A percentile compares a stretch with the other conserved stretches of the same genome.
Conservation (phyloP, 1,140 invertebrate genomes). For the Drosophila neocordata region DNA sequence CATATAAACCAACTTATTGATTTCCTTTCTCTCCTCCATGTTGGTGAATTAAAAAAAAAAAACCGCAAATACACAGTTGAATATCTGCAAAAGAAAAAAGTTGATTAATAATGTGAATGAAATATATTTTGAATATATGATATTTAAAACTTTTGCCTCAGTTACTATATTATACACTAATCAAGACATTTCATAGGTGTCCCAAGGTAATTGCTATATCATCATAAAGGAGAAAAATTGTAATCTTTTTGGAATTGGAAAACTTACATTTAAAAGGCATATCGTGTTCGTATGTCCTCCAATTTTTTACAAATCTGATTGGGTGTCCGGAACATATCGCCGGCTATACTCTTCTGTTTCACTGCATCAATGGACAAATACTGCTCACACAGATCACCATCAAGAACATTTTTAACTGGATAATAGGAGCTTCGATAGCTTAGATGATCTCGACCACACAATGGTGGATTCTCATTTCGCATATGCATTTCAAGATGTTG, state of each 20-base stretch:
- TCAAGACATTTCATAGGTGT: slow-evolving; percentile 80
- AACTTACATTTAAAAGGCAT: slow-evolving; percentile 91
- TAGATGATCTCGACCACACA: slow-evolving; percentile 98
- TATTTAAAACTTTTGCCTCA: slow-evolving; percentile 28
- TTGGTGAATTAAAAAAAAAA: slow-evolving; percentile 14
- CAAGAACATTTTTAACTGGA: slow-evolving; percentile 99
- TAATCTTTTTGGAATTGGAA: background rate
- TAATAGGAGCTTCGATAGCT: slow-evolving; percentile 99
- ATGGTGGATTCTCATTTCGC: slow-evolving; percentile 96
- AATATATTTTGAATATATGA: background rate
- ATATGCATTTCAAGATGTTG: slow-evolving; percentile 99
- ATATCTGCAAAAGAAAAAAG: slow-evolving; percentile 1
- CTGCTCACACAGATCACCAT: slow-evolving; percentile 99
- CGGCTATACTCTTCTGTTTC: slow-evolving; percentile 97
- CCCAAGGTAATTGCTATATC: slow-evolving; percentile 78
- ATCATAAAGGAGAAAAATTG: slow-evolving; percentile 39
- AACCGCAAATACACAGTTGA: background rate
- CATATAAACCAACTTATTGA: background rate
- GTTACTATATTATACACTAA: slow-evolving; percentile 64
- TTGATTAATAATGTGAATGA: background rate
- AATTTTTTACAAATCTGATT: slow-evolving; percentile 98
- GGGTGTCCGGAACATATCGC: slow-evolving; percentile 96
- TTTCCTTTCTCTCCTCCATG: background rate
- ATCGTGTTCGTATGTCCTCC: slow-evolving; percentile 96
- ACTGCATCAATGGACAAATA: slow-evolving; percentile 97